Evolutionary conservation across 2,113 vertebrate species (phyloP), one percentile per base, ranked within the genome.

Genomic region (Anhinga rufa): DNA sequence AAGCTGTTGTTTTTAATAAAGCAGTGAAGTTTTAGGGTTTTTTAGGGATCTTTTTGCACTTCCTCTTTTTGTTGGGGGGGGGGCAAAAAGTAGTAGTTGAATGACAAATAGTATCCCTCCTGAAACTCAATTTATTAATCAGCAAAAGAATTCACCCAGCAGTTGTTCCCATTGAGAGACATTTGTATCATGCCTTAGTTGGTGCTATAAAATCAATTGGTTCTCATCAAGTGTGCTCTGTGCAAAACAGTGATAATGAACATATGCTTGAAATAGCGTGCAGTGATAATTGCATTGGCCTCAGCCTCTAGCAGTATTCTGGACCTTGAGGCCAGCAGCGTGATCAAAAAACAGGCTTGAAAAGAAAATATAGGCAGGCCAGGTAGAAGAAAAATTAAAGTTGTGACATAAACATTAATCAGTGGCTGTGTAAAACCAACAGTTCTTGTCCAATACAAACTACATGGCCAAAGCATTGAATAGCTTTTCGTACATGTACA

Each of bases 231-330:
- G 84, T 0, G 4, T 31, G 34, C 22, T 62, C 49, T 62, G 90
- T 89, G 66, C 66, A 88, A 65, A 92, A 14, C 49, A 86, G 82
- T 25, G 85, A 82, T 94, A 93, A 96, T 94, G 90, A 94, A 77
- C 54, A 46, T 38, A 46, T 31, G 49, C 68, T 85, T 66, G 75
- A 65, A 87, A 29, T 12, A 77, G 20, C 8, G 0, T 70, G 87
- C 71, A 31, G 87, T 28, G 89, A 69, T 82, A 88, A 94, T 86
- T 94, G 70, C 58, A 40, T 3, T 48, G 64, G 57, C 15, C 57
- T 48, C 44, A 57, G 94, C 81, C 83, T 72, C 9, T 8, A 31
- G 78, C 44, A 42, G 24, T 20, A 10, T 9, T 65, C 54, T 54
- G 92, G 92, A 49, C 84, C 29, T 2, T 4, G 9, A 58, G 79